These are phyloP conservation scores for Arge pagana DNA, from an alignment of 2,888 invertebrate species.

Conservation along the genomic window DNA sequence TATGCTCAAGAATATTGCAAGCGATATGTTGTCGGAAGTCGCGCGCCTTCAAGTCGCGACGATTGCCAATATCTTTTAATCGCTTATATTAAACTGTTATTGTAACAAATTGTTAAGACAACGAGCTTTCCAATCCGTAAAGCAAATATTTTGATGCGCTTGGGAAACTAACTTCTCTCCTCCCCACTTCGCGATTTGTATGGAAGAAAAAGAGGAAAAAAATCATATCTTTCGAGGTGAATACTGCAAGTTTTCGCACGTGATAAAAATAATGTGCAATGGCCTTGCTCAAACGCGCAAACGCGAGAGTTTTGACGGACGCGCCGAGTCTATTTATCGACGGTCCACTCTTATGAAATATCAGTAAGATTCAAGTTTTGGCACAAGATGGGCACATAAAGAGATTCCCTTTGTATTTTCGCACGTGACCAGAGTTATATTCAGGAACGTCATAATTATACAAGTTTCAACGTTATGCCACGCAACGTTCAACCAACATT, in stretches of 20 bases:
- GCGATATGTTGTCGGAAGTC: too few species aligned
- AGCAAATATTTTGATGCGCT: too few species aligned
- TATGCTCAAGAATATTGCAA: too few species aligned
- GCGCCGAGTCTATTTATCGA: conserved; percentile 38
- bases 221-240: neutral
- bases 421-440: neutral
- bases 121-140: too few species aligned
- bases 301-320: conserved; percentile 34
- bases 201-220: too few species aligned
- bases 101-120: too few species aligned
- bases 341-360: conserved; percentile 31
- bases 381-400: conserved; percentile 37
- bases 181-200: too few species aligned
- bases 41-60: too few species aligned
- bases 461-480: conserved; percentile 42
- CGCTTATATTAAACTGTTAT: too few species aligned
- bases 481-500: conserved; percentile 38
- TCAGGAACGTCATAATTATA: neutral
- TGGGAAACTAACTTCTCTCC: too few species aligned
- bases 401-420: neutral
- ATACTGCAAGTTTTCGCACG: neutral
- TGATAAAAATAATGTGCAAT: conserved; percentile 14
- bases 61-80: too few species aligned
- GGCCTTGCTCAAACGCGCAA: conserved; percentile 34
- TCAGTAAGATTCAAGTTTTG: conserved; percentile 38